Percentiles rank a stretch among this genome's conserved stretches.
Conservation (phyloP, 2,797 vertebrate genomes). For the Labroides dimidiatus region DNA sequence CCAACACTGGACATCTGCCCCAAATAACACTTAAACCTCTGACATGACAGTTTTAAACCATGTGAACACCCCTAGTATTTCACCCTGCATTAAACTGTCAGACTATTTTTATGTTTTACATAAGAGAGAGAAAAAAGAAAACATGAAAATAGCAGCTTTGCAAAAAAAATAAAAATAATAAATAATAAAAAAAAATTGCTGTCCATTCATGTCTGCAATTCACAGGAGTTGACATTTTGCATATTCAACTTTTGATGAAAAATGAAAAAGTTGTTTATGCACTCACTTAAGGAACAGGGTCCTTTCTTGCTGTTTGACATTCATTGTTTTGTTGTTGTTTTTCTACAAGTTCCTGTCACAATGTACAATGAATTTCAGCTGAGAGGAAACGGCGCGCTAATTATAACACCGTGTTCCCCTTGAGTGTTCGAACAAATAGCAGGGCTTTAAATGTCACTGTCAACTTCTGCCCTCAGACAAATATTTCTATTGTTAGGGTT, state of each 20-base stretch:
- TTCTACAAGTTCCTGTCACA: slow-evolving; percentile 5
- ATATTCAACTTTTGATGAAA: background rate
- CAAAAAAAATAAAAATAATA: too few relatives aligned
- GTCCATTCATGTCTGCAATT: slow-evolving; percentile 1
- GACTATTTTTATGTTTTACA: background rate
- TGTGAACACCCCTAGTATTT: background rate
- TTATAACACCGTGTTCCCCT: slow-evolving; percentile 55
- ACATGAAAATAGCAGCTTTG: slow-evolving; percentile 1
- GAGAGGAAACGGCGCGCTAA: slow-evolving; percentile 57
- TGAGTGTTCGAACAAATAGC: slow-evolving; percentile 62
- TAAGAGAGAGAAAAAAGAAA: background rate
- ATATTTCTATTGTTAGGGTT: slow-evolving; percentile 24
- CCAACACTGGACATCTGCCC: too few relatives aligned
- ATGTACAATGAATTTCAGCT: slow-evolving; percentile 37
- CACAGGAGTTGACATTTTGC: background rate
- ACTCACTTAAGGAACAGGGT: background rate
- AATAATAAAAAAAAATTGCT: background rate
- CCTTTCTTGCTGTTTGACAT: slow-evolving; percentile 26
- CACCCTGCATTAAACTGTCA: background rate
- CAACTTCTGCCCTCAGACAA: slow-evolving; percentile 21
- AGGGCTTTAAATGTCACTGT: slow-evolving; percentile 37
- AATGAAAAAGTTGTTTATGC: slow-evolving; percentile 4
- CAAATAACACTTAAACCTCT: too few relatives aligned
- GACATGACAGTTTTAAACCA: background rate
- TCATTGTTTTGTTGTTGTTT: slow-evolving; percentile 10